Conservation (phyloP, 2,113 vertebrate genomes). For the Piaya cayana region DNA sequence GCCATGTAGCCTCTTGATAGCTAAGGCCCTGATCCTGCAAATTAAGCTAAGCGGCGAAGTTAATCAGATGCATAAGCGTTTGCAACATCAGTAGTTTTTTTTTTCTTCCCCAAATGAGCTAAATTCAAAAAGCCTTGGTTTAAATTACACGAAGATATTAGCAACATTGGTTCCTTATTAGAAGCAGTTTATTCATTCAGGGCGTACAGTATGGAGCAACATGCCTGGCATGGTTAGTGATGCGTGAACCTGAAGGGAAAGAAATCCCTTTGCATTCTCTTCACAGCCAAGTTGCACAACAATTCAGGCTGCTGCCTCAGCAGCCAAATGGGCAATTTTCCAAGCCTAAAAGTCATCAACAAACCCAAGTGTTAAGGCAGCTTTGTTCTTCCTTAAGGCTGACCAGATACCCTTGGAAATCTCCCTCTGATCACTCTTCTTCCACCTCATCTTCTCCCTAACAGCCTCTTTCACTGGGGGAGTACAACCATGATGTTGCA, state of each 20-base stretch:
- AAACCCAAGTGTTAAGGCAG: constrained; percentile 14
- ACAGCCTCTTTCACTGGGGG: background rate
- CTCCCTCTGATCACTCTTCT: background rate
- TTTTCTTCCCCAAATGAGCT: constrained; percentile 49
- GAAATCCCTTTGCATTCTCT: constrained; percentile 67
- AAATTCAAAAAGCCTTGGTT: constrained; percentile 62
- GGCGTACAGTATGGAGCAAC: constrained; percentile 46
- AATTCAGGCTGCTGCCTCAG: constrained; percentile 63
- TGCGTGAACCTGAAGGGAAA: constrained; percentile 66
- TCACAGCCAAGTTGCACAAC: constrained; percentile 70
- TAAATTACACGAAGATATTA: constrained; percentile 60
- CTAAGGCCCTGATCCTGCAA: constrained; percentile 69
- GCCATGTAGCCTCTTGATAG: constrained; percentile 64
- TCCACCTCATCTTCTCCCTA: background rate
- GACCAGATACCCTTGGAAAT: background rate
- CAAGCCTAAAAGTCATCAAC: constrained; percentile 51
- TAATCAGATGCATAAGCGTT: constrained; percentile 69
- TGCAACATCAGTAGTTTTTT: constrained; percentile 52
- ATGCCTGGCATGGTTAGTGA: constrained; percentile 65
- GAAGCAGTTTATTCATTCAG: constrained; percentile 60
- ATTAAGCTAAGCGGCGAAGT: constrained; percentile 56
- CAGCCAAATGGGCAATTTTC: constrained; percentile 59
- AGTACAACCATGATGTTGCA: background rate
- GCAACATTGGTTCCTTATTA: constrained; percentile 32
- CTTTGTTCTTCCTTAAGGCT: constrained; percentile 26